Conservation (phyloP, 2,888 invertebrate genomes). For the Melangyna quadrimaculata region DNA sequence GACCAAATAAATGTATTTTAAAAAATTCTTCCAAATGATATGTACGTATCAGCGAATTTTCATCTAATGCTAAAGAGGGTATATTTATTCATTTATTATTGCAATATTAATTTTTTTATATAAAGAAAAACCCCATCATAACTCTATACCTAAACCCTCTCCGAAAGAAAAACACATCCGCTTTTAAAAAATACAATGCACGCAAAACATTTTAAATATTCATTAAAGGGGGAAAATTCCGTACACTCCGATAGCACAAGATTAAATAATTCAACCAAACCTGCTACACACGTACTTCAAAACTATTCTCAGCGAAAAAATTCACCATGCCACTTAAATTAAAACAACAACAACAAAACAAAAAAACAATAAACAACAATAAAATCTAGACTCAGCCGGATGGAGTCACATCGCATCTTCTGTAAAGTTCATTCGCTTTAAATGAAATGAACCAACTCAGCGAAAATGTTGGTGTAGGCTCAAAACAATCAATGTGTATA, state of each 20-base stretch:
- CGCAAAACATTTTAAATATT: conserved; percentile 22
- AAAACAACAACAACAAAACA: too few relatives aligned
- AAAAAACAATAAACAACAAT: conserved; percentile 11
- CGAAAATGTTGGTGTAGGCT: conserved; percentile 68
- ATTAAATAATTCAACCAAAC: conserved; percentile 34
- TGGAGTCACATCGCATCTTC: neutral
- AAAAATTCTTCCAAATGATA: too few relatives aligned
- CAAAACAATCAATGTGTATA: conserved; percentile 31
- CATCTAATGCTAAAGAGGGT: too few relatives aligned
- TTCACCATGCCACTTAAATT: neutral
- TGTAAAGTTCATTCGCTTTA: conserved; percentile 12
- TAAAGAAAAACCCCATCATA: neutral
- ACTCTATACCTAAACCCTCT: neutral
- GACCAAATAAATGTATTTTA: too few relatives aligned
- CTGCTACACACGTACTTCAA: conserved; percentile 19
- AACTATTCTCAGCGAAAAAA: conserved; percentile 54
- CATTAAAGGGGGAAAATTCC: conserved; percentile 36
- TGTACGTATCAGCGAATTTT: too few relatives aligned
- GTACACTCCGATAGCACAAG: conserved; percentile 24
- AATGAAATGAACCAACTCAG: conserved; percentile 39
- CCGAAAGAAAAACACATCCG: neutral
- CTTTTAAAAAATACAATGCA: conserved; percentile 12
- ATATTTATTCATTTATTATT: too few relatives aligned
- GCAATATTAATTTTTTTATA: neutral
- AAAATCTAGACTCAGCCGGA: conserved; percentile 2